Conservation (phyloP, 1,140 invertebrate species). For the Drosophila novamexicana region DNA sequence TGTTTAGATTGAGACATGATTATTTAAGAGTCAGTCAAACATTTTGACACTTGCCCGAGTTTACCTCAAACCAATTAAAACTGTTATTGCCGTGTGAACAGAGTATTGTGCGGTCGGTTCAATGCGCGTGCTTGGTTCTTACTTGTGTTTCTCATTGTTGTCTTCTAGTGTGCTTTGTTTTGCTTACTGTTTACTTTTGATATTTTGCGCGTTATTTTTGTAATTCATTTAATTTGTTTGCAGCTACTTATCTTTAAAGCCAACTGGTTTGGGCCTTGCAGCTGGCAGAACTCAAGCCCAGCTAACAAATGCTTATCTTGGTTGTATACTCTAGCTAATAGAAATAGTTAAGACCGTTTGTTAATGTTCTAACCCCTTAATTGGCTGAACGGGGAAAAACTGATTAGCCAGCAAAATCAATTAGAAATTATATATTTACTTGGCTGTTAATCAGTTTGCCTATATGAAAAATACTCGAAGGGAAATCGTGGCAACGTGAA, state of each 20-base stretch:
- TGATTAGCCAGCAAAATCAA: too few species aligned
- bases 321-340: neutral
- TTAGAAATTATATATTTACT: too few species aligned
- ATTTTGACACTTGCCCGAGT: too few species aligned
- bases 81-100: too few species aligned
- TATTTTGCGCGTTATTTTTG: conserved; percentile 7
- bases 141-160: neutral
- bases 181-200: conserved; percentile 13
- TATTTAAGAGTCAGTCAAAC: too few species aligned
- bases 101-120: too few species aligned
- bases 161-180: conserved; percentile 17
- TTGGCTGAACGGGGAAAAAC: neutral
- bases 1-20: too few species aligned
- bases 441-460: too few species aligned
- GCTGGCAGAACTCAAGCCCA: conserved; percentile 3
- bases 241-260: neutral
- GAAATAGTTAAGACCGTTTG: neutral
- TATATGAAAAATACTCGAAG: too few species aligned
- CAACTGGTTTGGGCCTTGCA: conserved; percentile 10
- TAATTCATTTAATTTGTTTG: neutral
- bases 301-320: neutral
- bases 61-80: too few species aligned
- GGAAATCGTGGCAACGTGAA: too few species aligned
- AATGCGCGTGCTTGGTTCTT: neutral
- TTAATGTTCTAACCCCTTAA: neutral